Evolutionary conservation across 2,113 vertebrate genomes (phyloP), one percentile per base, ranked within the genome.

Genomic region (Hippocampus comes): DNA sequence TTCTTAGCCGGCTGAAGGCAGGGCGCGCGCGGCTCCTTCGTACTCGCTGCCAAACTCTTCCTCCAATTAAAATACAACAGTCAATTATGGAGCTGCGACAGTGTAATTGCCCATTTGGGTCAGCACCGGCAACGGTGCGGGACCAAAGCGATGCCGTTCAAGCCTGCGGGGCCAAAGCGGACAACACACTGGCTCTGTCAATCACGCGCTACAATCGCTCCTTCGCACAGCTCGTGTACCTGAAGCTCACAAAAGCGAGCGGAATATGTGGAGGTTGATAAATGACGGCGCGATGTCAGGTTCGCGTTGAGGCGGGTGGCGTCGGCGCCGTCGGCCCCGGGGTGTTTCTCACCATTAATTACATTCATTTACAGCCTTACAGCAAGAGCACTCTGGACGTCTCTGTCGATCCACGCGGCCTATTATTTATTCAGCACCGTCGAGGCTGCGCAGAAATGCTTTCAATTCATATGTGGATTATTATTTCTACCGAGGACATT

Each of bases 31-130:
- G 70, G 86, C 72, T 84, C 81, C 81, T 82, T 80, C 79, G 88
- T 84, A 80, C 83, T 71, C 30, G 72, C 43, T 83, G 73, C 80
- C 67, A 82, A 84, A 86, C 75, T 25, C 60, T 74, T 84, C 68
- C 83, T 85, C 82, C 88, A 92, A 91, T 91, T 91, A 92, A 92
- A 90, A 85, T 85, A 91, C 88, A 90, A 82, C 55, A 60, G 81
- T 82, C 70, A 87, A 86, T 76, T 86, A 79, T 67, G 68, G 53
- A 76, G 75, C 77, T 73, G 71, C 38, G 75, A 88, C 78, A 73
- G 78, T 48, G 63, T 87, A 88, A 90, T 87, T 90, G 82, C 68
- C 81, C 70, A 76, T 73, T 78, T 59, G 71, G 68, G 68, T 63
- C 68, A 1, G 70, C 68, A 55, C 27, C 27, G 78, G 77, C 70